phyloP scores from a whole-genome alignment of 2,113 vertebrate genomes.

The Corapipo altera region DNA sequence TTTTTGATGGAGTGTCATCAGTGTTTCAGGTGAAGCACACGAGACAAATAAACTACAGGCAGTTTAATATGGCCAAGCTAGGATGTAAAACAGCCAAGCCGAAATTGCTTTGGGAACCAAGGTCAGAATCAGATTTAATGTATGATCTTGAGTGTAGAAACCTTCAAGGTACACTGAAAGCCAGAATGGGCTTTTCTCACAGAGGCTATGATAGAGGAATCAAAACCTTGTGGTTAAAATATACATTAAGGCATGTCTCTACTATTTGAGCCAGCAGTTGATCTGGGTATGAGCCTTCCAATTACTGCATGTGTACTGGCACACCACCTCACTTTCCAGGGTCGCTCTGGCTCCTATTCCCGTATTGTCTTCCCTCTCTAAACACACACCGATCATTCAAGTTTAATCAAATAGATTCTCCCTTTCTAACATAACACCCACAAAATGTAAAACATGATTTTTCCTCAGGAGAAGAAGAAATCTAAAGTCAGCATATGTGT shows the following conservation, averaged over 20 bases:
- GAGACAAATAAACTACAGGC: neutral
- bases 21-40: neutral
- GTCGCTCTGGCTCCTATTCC: neutral
- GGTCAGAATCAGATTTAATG: neutral
- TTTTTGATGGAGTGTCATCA: neutral
- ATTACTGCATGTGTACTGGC: neutral
- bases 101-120: neutral
- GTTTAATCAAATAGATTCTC: neutral
- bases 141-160: neutral
- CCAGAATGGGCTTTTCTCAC: neutral
- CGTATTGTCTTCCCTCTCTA: neutral
- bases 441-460: neutral
- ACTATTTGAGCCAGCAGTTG: neutral
- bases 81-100: neutral
- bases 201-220: neutral
- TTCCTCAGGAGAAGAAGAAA: neutral
- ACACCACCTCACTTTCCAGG: neutral
- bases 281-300: neutral
- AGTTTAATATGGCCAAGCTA: neutral
- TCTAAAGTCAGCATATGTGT: neutral
- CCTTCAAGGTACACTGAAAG: neutral
- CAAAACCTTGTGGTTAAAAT: neutral
- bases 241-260: neutral
- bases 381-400: neutral
- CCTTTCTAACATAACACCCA: neutral